phyloP scores from a whole-genome alignment of 2,113 vertebrate species.

The Ardeotis arabs region DNA sequence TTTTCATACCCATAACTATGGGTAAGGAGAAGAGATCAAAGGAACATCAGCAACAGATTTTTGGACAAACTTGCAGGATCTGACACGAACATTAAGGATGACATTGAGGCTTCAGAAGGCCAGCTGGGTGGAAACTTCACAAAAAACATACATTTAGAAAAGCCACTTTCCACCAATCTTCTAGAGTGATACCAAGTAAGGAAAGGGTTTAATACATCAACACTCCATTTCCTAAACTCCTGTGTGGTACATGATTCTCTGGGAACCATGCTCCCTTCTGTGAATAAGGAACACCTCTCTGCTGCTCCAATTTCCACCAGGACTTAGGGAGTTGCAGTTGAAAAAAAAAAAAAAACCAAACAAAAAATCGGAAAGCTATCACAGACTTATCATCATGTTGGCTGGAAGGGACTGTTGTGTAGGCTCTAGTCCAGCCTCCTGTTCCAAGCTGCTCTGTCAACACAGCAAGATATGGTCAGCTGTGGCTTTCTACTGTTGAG shows the following conservation, averaged over 20 bases:
- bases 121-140: not conserved
- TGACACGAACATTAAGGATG: not conserved
- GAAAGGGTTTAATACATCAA: not conserved
- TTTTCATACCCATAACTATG: not conserved
- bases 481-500: not conserved
- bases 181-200: not conserved
- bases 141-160: not conserved
- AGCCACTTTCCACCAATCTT: not conserved
- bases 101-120: not conserved
- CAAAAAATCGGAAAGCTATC: not conserved
- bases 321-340: not conserved
- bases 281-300: not conserved
- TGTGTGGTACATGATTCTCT: not conserved
- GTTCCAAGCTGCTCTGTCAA: not conserved
- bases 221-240: not conserved
- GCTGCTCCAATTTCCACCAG: not conserved
- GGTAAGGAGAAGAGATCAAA: not conserved
- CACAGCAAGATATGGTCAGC: not conserved
- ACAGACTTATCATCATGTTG: not conserved
- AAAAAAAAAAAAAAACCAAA: not conserved
- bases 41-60: not conserved
- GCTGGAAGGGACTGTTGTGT: not conserved
- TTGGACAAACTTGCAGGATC: not conserved
- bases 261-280: not conserved
- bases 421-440: not conserved